Percentiles rank a stretch among this genome's conserved stretches.
phyloP scores from a whole-genome alignment of 1,140 invertebrate genomes.

The Orchesella cincta region DNA sequence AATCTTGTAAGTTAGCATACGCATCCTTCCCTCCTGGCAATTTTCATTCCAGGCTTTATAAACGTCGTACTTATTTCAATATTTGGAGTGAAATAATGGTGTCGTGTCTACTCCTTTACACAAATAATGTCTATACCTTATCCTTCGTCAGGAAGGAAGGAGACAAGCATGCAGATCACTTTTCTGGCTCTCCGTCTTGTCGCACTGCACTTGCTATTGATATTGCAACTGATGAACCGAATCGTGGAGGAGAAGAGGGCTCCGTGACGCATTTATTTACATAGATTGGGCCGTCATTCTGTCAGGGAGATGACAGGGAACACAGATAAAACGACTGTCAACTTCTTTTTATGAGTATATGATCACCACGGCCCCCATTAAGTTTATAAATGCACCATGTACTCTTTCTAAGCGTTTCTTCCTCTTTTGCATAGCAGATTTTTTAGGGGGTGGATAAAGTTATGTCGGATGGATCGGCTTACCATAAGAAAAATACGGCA shows the following conservation, averaged over 20 bases:
- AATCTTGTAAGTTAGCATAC: constrained; percentile 7
- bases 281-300: constrained; percentile 44
- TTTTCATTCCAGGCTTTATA: neutral
- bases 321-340: constrained; percentile 42
- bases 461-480: too few relatives aligned
- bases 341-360: constrained; percentile 39
- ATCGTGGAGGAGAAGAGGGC: constrained; percentile 7
- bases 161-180: constrained; percentile 21
- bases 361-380: constrained; percentile 33
- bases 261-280: constrained; percentile 37
- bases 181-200: neutral
- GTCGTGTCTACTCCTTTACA: neutral
- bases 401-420: too few relatives aligned
- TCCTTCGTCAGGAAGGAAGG: constrained; percentile 16
- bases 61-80: neutral
- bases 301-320: constrained; percentile 41
- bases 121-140: neutral
- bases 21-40: constrained; percentile 9
- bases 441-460: too few relatives aligned
- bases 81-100: neutral
- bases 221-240: constrained; percentile 26
- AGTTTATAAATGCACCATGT: constrained; percentile 7
- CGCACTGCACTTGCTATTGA: constrained; percentile 14
- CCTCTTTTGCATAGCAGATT: too few relatives aligned
- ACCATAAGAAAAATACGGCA: too few relatives aligned